Evolutionary conservation across 2,888 invertebrate species (phyloP), one percentile per base, ranked within the genome.

Genomic region (Heteropelma amictum): DNA sequence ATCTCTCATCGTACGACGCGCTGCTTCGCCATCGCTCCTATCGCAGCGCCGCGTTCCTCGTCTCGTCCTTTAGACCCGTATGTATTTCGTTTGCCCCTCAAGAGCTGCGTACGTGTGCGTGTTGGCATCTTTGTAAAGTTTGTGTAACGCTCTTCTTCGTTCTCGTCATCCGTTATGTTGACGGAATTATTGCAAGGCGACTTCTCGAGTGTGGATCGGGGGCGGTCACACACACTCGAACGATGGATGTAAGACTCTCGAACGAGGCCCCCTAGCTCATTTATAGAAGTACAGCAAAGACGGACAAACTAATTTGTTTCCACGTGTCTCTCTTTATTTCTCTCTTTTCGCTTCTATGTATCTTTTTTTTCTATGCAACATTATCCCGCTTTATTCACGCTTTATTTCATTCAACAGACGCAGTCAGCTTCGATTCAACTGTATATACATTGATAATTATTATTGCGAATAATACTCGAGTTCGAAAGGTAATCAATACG

Each of bases 81-180:
- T 2, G 1, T 14, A n/a, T 14, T 14, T 12, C 38, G 12, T 1
- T 14, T 6, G 0, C 38, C 5, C 38, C 38, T 12, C 14, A 14
- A 38, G 12, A 1, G 38, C 38, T 38, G 1, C 38, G 38, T n/a
- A 38, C 35, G 10, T n/a, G 35, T 1, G 35, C 21, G 45, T 35
- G 14, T 45, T 6, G 23, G 1, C 12, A 49, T 23, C 6, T 12
- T 49, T 7, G 14, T 23, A 49, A 26, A 30, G 30, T 30, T 12
- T 49, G 49, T 21, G 38, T 40, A 8, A 23, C n/a, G 35, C 21
- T 23, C 28, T 40, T 64, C 64, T 64, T 64, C 40, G 64, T n/a
- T 23, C 26, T 49, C 49, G n/a, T 4, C 40, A 51, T 1, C 40
- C 64, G 53, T 53, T 64, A 53, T 64, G 28, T 28, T 7, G 21